Evolutionary conservation across 2,888 invertebrate species (phyloP), one percentile per base, ranked within the genome.

Genomic region (Euproctis similis): DNA sequence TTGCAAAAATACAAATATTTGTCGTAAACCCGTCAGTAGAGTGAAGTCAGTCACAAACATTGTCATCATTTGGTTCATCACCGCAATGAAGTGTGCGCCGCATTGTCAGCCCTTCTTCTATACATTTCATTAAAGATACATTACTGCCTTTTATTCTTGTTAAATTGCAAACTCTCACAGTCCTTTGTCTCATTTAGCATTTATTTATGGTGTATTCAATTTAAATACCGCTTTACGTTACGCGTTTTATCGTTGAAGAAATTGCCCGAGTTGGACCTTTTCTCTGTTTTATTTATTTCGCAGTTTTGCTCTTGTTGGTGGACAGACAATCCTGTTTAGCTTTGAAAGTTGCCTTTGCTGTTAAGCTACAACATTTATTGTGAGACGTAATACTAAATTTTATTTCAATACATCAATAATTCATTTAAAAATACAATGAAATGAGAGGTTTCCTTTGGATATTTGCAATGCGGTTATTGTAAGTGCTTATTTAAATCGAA

Each of bases 181-280:
- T 71, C 71, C 71, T 77, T 80, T 80, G 78, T 81, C 76, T 80
- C 76, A 73, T 77, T 80, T 75, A 75, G 64, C 68, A 74, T 80
- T 77, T 78, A 78, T 78, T 80, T 75, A 80, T 75, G 74, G 69
- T 66, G 71, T 70, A 71, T 77, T 77, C 77, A 75, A 78, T 78
- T 80, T 76, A 77, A 80, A 78, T 73, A 76, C 71, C 61, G 66
- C 68, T 73, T n/a, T n/a, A n/a, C 64, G 66, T 70, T 71, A 66
- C 55, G 65, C 67, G 71, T 75, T 78, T 76, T 77, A 78, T 78
- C 75, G 66, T 59, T 51, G 62, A 49, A 64, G 66, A 59, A 75
- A 75, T 71, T 68, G 65, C 63, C 56, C 47, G 65, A 67, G 63
- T 70, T 58, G 66, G 66, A 66, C 60, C 60, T 58, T 59, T 58